These are phyloP conservation scores for Otus sunia DNA, from an alignment of 2,113 vertebrate species.

Conservation along the genomic window DNA sequence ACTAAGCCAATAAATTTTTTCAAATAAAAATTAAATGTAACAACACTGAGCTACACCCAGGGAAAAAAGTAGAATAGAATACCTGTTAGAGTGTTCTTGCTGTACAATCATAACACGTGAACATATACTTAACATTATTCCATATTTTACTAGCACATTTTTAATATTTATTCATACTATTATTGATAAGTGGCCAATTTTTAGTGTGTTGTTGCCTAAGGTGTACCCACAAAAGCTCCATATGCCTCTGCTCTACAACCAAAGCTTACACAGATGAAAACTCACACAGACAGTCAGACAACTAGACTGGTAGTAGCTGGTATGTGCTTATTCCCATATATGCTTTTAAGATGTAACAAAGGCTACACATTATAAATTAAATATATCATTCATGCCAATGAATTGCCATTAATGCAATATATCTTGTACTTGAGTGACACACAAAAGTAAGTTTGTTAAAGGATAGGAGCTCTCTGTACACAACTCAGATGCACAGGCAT, in stretches of 20 bases:
- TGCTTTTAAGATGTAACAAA: background rate
- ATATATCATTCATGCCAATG: background rate
- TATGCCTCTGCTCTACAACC: background rate
- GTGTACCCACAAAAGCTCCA: background rate
- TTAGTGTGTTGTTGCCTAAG: background rate
- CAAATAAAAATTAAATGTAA: background rate
- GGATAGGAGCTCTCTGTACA: background rate
- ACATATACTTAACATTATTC: background rate
- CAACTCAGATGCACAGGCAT: background rate
- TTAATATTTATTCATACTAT: background rate
- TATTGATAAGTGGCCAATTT: background rate
- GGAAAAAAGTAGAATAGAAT: background rate
- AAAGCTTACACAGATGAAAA: background rate
- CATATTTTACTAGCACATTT: background rate
- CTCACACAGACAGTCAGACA: background rate
- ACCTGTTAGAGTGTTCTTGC: background rate
- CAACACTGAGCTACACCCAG: background rate
- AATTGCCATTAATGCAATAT: background rate
- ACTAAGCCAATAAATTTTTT: background rate
- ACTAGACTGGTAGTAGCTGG: background rate
- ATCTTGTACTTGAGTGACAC: background rate
- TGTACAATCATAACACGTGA: background rate
- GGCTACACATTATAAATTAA: background rate
- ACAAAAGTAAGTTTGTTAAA: background rate
- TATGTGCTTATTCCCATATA: background rate